Evolutionary conservation across 2,888 invertebrate species (phyloP), one percentile per base, ranked within the genome.

Genomic region (Ophion ventricosus): DNA sequence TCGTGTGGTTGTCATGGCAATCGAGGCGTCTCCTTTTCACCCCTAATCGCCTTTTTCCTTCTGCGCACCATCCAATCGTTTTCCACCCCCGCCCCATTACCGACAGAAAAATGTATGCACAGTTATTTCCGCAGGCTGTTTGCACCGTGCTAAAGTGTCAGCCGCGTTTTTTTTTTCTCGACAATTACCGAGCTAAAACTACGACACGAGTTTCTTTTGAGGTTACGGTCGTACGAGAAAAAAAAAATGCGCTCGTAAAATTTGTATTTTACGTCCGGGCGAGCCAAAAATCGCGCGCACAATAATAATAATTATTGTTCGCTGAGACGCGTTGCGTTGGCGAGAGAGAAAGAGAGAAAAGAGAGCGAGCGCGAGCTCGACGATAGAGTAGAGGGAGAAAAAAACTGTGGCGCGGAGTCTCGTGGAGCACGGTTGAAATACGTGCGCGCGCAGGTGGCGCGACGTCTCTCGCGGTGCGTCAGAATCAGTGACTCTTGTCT

Each of bases 381-480:
- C n/a, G 57, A 54, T 26, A 61, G 56, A 66, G 69, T 72, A 14
- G 49, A 26, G 40, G 61, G 64, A 63, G 63, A 77, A 56, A 84
- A 73, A 59, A 74, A 74, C 26, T 61, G 57, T 56, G 43, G 61
- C 59, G 59, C 57, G 43, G 70, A 69, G 83, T 82, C 43, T 80
- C 76, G 86, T 75, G 70, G 63, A 81, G 64, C 84, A 80, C 78
- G 75, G 67, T 77, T 76, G 77, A 82, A 86, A 81, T 80, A 78
- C 76, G 82, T 92, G 92, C 92, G 92, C 91, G 92, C 92, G 92
- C 92, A 92, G 91, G 92, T 92, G 92, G 92, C 92, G 92, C 92
- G 92, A 92, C 92, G 89, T 91, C 80, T 80, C 49, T 49, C 49
- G 49, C 89, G 90, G 91, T 92, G 91, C 92, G 91, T 92, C 92